Evolutionary conservation across 2,113 vertebrate genomes (phyloP), one percentile per base, ranked within the genome.

Genomic region (Nothobranchius kuhntae): DNA sequence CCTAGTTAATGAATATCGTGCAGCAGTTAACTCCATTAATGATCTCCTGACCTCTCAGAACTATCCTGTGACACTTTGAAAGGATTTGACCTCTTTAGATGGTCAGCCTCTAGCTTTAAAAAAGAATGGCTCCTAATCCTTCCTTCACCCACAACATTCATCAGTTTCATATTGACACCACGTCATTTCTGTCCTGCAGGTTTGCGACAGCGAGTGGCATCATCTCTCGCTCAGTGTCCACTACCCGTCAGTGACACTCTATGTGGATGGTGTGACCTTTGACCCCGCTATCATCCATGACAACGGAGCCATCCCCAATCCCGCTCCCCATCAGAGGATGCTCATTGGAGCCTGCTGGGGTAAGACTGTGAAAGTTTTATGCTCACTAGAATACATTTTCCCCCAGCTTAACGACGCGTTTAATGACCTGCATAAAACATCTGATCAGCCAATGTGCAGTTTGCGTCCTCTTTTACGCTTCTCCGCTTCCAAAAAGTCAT

Each of bases 281-380:
- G 97, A 99, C 91, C 97, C 98, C 0, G 97, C 97, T 9, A 95
- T 99, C 59, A 98, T 99, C 83, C 96, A 98, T 0, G 98, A 99
- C 92, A 98, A 96, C 0, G 97, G 98, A 42, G 96, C 96, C 80
- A 95, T 99, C 65, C 96, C 96, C 4, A 95, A 95, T 0, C 96
- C 96, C 0, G 87, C 85, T 21, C 93, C 91, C 3, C 95, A 92
- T 9, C 94, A 96, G 40, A 91, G 92, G 0, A 93, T 99, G 90
- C 93, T 95, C 91, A 96, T 99, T 0, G 98, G 98, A 24, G 98
- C 96, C 73, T 99, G 96, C 87, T 99, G 98, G 97, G 93, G 93
- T 94, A 77, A 78, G 71, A 63, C 92, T 8, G 11, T 38, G 4
- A 71, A 15, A 11, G 11, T 53, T 59, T 68, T 36, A 61, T 55